Evolutionary conservation across 2,113 vertebrate genomes (phyloP), one percentile per base, ranked within the genome.

Genomic region (Eptesicus fuscus): DNA sequence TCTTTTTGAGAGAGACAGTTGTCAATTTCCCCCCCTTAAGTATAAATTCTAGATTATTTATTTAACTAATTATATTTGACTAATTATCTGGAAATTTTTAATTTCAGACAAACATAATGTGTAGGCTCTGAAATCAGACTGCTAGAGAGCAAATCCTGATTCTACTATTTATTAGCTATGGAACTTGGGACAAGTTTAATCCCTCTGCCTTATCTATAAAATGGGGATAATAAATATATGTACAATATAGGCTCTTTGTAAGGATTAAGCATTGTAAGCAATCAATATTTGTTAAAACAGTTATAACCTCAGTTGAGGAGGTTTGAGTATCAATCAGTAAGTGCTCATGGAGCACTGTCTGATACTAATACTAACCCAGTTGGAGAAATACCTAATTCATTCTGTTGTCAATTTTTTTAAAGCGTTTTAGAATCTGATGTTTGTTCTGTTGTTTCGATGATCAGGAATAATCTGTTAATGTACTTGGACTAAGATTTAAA

Each of bases 21-120:
- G 4, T 85, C 71, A 85, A 0, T 87, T 87, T 83, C 71, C n/a
- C 14, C 11, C 17, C 25, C n/a, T 32, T 76, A 71, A 61, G 8
- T 96, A 2, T 95, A 92, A 92, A 73, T 40, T 96, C 35, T 71
- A 80, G 4, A 20, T 93, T 87, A 74, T 86, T 94, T 94, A 69
- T 83, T 88, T 93, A 71, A 63, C 42, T 40, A 79, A 5, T 88
- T 17, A n/a, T 86, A 49, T 49, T 88, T 93, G 77, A 63, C 42
- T 42, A 80, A 5, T 88, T 16, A 32, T 86, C 32, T 74, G 35
- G 13, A 23, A 92, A 25, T 59, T 83, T 95, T 91, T 56, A 91
- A 94, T 91, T 95, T 96, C n/a, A 86, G 53, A 16, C 51, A 93
- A 51, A 84, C 59, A 37, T 67, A 65, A 47, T 88, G 8, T 73